A percentile compares a stretch with the other conserved stretches of the same genome.
These are phyloP conservation scores for Sebastes iracundus DNA, from an alignment of 2,797 vertebrate species.

Conservation along the genomic window DNA sequence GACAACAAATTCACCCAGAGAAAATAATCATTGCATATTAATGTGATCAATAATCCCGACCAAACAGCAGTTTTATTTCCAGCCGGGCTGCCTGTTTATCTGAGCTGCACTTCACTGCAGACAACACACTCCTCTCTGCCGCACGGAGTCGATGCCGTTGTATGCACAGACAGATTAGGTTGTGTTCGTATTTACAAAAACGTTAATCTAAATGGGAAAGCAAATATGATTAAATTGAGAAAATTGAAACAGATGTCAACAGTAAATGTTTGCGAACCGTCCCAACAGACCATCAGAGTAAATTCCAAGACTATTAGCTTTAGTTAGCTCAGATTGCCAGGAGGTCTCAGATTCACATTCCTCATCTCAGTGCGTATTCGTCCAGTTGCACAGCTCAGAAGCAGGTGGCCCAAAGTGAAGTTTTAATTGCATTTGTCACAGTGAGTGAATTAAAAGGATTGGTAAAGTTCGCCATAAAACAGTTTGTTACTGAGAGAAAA, in stretches of 20 bases:
- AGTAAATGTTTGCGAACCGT: conserved; percentile 47
- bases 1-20: conserved; percentile 71
- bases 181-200: conserved; percentile 46
- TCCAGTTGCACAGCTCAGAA: conserved; percentile 5
- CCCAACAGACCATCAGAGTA: conserved; percentile 54
- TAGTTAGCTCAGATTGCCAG: conserved; percentile 42
- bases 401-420: conserved; percentile 21
- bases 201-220: conserved; percentile 46
- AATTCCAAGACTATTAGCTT: conserved; percentile 51
- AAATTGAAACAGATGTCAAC: conserved; percentile 57
- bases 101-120: conserved; percentile 22
- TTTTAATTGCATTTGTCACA: conserved; percentile 39
- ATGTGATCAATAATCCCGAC: conserved; percentile 76
- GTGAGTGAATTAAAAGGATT: neutral
- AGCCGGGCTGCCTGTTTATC: conserved; percentile 46
- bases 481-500: neutral
- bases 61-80: conserved; percentile 61
- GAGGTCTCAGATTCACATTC: conserved; percentile 49
- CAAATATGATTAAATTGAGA: conserved; percentile 55
- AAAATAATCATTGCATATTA: conserved; percentile 75
- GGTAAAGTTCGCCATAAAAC: conserved; percentile 3
- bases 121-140: neutral
- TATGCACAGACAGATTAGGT: conserved; percentile 37
- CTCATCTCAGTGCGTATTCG: conserved; percentile 13
- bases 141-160: neutral